Evolutionary conservation across 1,140 invertebrate genomes (phyloP), one percentile per base, ranked within the genome.

Genomic region (Cherax destructor): DNA sequence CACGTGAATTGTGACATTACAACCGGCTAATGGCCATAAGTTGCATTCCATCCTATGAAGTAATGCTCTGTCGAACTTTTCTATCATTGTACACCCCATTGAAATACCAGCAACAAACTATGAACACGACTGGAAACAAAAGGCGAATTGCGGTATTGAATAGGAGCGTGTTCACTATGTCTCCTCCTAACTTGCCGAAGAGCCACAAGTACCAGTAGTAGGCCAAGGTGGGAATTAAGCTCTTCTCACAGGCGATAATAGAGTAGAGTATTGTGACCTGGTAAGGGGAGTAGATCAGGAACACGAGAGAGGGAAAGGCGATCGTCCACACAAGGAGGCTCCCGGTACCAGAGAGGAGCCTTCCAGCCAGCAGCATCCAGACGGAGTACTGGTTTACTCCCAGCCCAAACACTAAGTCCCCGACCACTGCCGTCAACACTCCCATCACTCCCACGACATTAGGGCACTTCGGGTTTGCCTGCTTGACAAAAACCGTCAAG

Each of bases 161-260:
- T 10, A 79, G 77, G 13, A 79, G 77, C 9, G 77, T 79, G 24
- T 30, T 41, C 18, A 41, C 77, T 1, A 79, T 24, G 77, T 79
- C 50, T 47, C 47, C 41, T 9, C 41, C 41, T 50, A 79, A 18
- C 77, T 47, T 79, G 77, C 7, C 24, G 77, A 9, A 79, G 24
- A 79, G 77, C 7, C 77, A 47, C 24, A 41, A 47, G 77, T 79
- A 41, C 77, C 77, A 79, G 77, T 49, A 79, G 11, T 79, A 79
- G 77, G 77, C 77, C 30, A 79, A 21, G 6, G 77, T 47, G 0
- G 77, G 77, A 1, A 79, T 41, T 11, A 79, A 79, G 41, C 41
- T 41, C 11, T 50, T 47, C 41, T 79, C 77, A 50, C 77, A 47
- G 41, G 77, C 24, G 41, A 79, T 50, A 7, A 79, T 50, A 11